phyloP scores from a whole-genome alignment of 2,797 vertebrate species.

The Rhadinocentrus ornatus region DNA sequence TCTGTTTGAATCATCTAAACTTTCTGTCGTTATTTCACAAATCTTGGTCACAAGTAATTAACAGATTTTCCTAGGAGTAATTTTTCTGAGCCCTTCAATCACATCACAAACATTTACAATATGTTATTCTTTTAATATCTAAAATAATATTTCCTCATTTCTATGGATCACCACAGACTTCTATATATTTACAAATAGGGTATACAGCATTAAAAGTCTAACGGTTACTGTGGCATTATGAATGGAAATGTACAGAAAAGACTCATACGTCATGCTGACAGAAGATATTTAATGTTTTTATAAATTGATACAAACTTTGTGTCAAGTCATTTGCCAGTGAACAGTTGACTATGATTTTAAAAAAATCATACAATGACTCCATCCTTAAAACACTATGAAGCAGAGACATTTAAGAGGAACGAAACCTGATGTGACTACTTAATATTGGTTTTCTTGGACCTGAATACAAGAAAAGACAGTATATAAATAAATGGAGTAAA shows the following conservation, averaged over 20 bases:
- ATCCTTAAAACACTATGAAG: constrained; percentile 24
- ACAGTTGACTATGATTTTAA: background rate
- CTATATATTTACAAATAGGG: background rate
- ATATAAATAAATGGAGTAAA: constrained; percentile 6
- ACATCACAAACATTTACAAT: no score
- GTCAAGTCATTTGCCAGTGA: constrained; percentile 3
- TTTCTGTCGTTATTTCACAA: no score
- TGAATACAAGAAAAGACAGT: constrained; percentile 1
- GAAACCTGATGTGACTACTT: background rate
- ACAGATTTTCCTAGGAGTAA: no score
- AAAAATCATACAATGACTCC: constrained; percentile 11
- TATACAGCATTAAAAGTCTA: background rate
- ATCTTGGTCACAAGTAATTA: background rate
- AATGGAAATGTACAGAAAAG: background rate
- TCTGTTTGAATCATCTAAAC: background rate
- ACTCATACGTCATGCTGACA: background rate
- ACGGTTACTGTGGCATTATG: background rate
- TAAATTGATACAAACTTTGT: constrained; percentile 14
- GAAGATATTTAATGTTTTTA: constrained; percentile 43
- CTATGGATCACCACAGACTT: background rate
- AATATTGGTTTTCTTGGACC: background rate
- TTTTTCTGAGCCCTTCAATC: no score
- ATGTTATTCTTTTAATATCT: no score
- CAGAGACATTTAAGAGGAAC: background rate
- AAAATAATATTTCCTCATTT: no score